Base-by-base conservation (phyloP, 2,113 vertebrate species). In the Malurus elegans region DNA sequence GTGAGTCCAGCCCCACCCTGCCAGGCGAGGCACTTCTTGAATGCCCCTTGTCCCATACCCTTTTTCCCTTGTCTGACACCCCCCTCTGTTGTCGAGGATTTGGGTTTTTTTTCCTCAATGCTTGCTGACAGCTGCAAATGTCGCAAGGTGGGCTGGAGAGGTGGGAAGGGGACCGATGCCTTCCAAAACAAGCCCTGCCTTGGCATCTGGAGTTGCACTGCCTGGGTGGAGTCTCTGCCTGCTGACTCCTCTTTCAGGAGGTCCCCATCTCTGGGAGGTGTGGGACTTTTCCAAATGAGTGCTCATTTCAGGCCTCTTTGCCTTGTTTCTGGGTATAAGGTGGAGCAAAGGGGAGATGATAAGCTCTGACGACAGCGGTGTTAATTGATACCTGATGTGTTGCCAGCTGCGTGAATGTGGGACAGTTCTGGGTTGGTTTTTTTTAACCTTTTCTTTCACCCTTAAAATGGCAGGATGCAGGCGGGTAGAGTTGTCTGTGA, bases 391-490 rank as follows among this genome's bases (percentile, higher is more conserved):
- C 42, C 64, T 53, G 60, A 67, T 86, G 71, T 12, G 2, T 34
- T 80, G 61, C 53, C 71, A 80, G 79, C 65, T 38, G 51, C 36
- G 15, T 29, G 69, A 83, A 80, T 53, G 28, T 1, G 10, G 36
- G 88, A 88, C 53, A 8, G 20, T 36, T 51, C 44, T 40, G 32
- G 36, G 4, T 12, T 57, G 7, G 2, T 50, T 6, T 79, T 84
- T 84, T 88, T 84, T 61, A 75, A 85, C 47, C 75, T 80, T 76
- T 86, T 92, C 56, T 44, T 82, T 25, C 31, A 40, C 19, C 19
- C 47, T 83, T 65, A 66, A 84, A 95, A 85, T 70, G 58, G 51
- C 76, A 84, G 90, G 86, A 80, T 4, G 29, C 79, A 88, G 69
- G 54, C 0, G 28, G 42, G 40, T 26, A 79, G n/a, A 25, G 15